Conservation (phyloP, 2,888 invertebrate species). For the Sericinus montela region DNA sequence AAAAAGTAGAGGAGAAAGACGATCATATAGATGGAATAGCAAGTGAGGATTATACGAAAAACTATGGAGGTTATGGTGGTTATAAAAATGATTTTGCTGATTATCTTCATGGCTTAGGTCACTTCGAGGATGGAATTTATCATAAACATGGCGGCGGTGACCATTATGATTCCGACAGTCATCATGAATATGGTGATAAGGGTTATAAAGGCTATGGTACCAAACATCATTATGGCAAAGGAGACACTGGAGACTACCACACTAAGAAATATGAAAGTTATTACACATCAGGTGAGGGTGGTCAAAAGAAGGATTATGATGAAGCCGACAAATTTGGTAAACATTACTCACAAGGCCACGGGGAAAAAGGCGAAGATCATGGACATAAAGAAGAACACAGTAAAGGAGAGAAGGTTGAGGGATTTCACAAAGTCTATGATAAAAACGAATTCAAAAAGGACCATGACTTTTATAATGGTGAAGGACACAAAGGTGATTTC, state of each 20-base stretch:
- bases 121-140: slow-evolving; percentile 46
- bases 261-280: slow-evolving; percentile 74
- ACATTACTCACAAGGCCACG: slow-evolving; percentile 70
- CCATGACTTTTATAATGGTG: slow-evolving; percentile 84
- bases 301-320: slow-evolving; percentile 73
- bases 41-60: slow-evolving; percentile 54
- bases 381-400: slow-evolving; percentile 73
- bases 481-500: slow-evolving; percentile 79
- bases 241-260: slow-evolving; percentile 74
- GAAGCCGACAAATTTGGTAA: slow-evolving; percentile 71
- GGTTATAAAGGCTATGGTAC: slow-evolving; percentile 73
- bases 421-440: slow-evolving; percentile 83
- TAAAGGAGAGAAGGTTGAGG: slow-evolving; percentile 81
- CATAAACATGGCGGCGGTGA: slow-evolving; percentile 57
- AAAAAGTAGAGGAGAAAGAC: slow-evolving; percentile 43
- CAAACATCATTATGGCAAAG: slow-evolving; percentile 73
- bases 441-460: slow-evolving; percentile 87
- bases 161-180: slow-evolving; percentile 56
- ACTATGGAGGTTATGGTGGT: slow-evolving; percentile 49
- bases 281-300: slow-evolving; percentile 70
- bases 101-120: slow-evolving; percentile 49
- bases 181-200: slow-evolving; percentile 71
- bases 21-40: slow-evolving; percentile 48
- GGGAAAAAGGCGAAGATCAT: slow-evolving; percentile 74
- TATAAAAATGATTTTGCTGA: slow-evolving; percentile 45